These are phyloP conservation scores for Salticus scenicus DNA, from an alignment of 2,888 invertebrate genomes.

Conservation along the genomic window DNA sequence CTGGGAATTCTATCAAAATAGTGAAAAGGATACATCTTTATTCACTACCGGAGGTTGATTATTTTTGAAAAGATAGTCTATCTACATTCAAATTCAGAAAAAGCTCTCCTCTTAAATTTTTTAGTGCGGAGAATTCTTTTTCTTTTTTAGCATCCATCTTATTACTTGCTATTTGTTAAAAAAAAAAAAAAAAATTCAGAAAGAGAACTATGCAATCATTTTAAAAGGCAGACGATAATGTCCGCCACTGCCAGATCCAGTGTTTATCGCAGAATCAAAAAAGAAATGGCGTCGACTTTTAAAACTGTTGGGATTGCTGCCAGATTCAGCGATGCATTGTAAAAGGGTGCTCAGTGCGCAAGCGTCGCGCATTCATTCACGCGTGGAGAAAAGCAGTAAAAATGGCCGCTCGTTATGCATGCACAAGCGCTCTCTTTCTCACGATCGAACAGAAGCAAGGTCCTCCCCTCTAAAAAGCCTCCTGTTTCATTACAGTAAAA, in stretches of 20 bases:
- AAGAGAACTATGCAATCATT: slow-evolving; percentile 31
- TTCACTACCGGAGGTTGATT: too few relatives aligned
- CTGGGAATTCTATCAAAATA: too few relatives aligned
- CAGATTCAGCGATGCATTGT: slow-evolving; percentile 63
- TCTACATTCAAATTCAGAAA: not conserved
- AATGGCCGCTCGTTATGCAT: slow-evolving; percentile 69
- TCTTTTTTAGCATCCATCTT: not conserved
- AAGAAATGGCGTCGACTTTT: slow-evolving; percentile 60
- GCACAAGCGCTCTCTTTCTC: slow-evolving; percentile 67
- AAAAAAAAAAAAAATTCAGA: not conserved
- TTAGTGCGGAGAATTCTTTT: not conserved
- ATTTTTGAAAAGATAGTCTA: not conserved
- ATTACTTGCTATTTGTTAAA: slow-evolving; percentile 2
- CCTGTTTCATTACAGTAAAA: not conserved
- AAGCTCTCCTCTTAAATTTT: not conserved
- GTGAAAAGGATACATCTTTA: too few relatives aligned
- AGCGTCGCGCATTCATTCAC: slow-evolving; percentile 65
- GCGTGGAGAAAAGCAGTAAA: slow-evolving; percentile 69
- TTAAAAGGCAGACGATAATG: slow-evolving; percentile 55
- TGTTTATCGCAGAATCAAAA: slow-evolving; percentile 25
- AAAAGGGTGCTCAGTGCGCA: slow-evolving; percentile 41
- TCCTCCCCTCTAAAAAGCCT: not conserved
- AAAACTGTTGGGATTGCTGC: slow-evolving; percentile 61
- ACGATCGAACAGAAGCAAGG: slow-evolving; percentile 49
- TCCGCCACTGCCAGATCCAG: slow-evolving; percentile 37